Percentiles rank a stretch among this genome's conserved stretches.
Conservation (phyloP, 2,888 invertebrate species). For the Noctua janthe region DNA sequence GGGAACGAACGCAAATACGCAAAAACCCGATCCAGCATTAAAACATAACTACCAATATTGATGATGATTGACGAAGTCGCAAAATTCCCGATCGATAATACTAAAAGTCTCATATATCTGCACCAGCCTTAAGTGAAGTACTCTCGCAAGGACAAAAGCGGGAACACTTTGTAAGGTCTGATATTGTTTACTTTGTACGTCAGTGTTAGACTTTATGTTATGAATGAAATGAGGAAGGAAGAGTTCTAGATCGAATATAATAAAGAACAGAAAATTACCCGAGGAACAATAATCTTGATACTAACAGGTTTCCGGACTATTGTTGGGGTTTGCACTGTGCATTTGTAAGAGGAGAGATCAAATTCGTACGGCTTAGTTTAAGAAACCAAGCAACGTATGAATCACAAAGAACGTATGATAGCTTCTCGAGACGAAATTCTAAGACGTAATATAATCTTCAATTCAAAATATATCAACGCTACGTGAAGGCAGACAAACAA, state of each 20-base stretch:
- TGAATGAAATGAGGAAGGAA: slow-evolving; percentile 53
- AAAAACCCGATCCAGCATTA: background rate
- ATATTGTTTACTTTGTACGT: slow-evolving; percentile 10
- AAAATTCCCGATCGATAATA: background rate
- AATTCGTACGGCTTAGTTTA: background rate
- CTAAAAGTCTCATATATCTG: background rate
- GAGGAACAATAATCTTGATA: slow-evolving; percentile 43
- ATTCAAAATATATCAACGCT: background rate
- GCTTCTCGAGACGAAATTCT: background rate
- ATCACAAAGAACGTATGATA: background rate
- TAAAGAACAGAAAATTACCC: slow-evolving; percentile 43
- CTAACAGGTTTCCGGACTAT: slow-evolving; percentile 52
- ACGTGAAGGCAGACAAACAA: background rate
- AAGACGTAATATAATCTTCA: background rate
- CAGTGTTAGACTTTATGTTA: slow-evolving; percentile 17
- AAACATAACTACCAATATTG: background rate
- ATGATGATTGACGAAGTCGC: too few relatives aligned
- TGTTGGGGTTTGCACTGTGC: slow-evolving; percentile 31
- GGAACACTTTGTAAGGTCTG: slow-evolving; percentile 13
- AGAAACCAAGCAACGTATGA: background rate
- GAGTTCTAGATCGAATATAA: slow-evolving; percentile 34
- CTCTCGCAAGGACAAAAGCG: slow-evolving; percentile 16
- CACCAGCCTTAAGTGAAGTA: background rate
- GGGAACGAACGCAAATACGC: background rate
- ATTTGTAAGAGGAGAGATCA: slow-evolving; percentile 26